Evolutionary conservation across 2,888 invertebrate species (phyloP).

Genomic region (Nephrotoma appendiculata): DNA sequence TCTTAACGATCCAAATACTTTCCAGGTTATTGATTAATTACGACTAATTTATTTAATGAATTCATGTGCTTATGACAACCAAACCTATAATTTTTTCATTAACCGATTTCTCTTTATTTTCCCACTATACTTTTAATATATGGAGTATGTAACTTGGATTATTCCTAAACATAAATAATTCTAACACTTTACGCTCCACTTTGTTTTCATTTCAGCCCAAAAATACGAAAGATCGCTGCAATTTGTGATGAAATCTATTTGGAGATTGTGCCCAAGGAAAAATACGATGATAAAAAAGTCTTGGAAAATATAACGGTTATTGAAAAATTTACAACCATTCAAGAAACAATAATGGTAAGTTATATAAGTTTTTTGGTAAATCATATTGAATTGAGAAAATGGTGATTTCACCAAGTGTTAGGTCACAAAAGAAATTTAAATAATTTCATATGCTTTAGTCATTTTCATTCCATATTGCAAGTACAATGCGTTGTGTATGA

Average conservation of each 20-base stretch:
- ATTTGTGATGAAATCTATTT: constrained; percentile 4
- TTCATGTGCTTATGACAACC: no score
- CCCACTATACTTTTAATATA: no score
- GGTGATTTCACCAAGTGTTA: background rate
- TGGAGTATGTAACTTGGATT: no score
- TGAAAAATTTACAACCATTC: constrained; percentile 6
- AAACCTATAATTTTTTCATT: no score
- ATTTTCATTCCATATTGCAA: background rate
- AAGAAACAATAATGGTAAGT: constrained; percentile 1
- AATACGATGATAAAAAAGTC: background rate
- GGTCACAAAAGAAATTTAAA: background rate
- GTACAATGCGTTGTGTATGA: background rate
- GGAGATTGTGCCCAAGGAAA: background rate
- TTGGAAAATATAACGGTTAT: background rate
- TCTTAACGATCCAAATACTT: no score
- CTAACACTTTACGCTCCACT: no score
- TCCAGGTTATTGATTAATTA: no score
- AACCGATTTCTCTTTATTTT: no score
- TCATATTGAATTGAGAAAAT: background rate
- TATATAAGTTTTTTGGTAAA: background rate
- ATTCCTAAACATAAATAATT: no score
- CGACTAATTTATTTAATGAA: no score
- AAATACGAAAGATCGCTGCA: background rate
- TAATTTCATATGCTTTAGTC: background rate
- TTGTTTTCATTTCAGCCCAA: background rate